Evolutionary conservation across 2,797 vertebrate genomes (phyloP), one percentile per base, ranked within the genome.

Genomic region (Protonibea diacanthus): DNA sequence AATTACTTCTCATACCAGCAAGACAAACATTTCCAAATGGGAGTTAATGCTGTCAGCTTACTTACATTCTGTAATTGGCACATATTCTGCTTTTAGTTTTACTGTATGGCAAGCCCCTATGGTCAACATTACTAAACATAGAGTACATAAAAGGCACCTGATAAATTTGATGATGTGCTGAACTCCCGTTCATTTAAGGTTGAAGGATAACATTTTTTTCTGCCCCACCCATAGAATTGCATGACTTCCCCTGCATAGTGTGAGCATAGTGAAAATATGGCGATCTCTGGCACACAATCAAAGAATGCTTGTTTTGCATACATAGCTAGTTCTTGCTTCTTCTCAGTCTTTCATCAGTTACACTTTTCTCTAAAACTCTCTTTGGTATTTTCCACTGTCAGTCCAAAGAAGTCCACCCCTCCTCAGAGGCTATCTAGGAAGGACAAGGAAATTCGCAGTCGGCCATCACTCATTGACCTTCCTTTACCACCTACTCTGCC

Each of bases 391-490:
- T 71, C 10, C n/a, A 40, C 45, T 6, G 0, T 67, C 91, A 99
- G 98, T 95, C 97, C 97, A 82, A 99, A 97, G 93, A 98, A 98
- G 93, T 95, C 91, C 76, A 91, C 95, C 78, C 94, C 96, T 82
- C 96, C 96, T 91, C 96, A 96, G 63, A 97, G 96, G 91, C 84
- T 89, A 65, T 91, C 95, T 70, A 97, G 96, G 91, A 99, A 96
- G 79, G 89, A 98, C 38, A 97, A 96, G 93, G 97, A 99, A 79
- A 88, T 95, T 78, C 97, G 98, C 90, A 95, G 96, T 75, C 96
- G 97, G 13, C 95, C 97, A 18, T 97, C 98, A 52, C 95, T 99
- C 57, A 98, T 94, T 8, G 98, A 99, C 93, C 96, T 99, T 73
- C 98, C 98, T 69, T 94, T 99, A 33, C 98, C 98, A 21, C 98